These are phyloP conservation scores for Chaetops frenatus DNA, from an alignment of 2,113 vertebrate species.

Conservation along the genomic window DNA sequence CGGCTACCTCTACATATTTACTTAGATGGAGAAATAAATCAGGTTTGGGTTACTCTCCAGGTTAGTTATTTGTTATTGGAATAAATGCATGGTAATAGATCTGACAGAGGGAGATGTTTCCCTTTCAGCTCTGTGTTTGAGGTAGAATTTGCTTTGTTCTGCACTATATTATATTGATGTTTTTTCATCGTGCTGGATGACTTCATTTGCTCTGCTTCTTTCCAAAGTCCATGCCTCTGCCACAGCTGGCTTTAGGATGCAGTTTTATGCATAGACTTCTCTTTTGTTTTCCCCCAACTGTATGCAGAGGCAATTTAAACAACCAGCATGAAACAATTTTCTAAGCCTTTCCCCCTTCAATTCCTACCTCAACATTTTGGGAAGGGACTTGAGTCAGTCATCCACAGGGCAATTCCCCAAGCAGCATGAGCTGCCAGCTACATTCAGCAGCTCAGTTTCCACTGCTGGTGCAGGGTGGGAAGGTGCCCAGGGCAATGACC, in stretches of 20 bases:
- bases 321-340: constrained; percentile 22
- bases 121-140: constrained; percentile 33
- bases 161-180: constrained; percentile 28
- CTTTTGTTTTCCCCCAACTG: background rate
- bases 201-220: constrained; percentile 39
- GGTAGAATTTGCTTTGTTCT: constrained; percentile 60
- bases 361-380: background rate
- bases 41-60: constrained; percentile 30
- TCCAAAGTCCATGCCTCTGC: background rate
- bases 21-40: constrained; percentile 52
- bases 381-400: background rate
- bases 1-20: constrained; percentile 37
- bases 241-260: constrained; percentile 10
- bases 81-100: constrained; percentile 37
- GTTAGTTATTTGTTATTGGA: constrained; percentile 56
- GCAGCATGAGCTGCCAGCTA: background rate
- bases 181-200: constrained; percentile 19
- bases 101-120: constrained; percentile 53
- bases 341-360: background rate
- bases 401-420: background rate
- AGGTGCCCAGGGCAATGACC: background rate
- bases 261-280: background rate
- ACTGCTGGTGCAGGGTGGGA: background rate
- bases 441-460: background rate
- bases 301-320: background rate